Conservation (phyloP, 92 coral and sea anemone species). For the Umimayanthus chanpuru region DNA sequence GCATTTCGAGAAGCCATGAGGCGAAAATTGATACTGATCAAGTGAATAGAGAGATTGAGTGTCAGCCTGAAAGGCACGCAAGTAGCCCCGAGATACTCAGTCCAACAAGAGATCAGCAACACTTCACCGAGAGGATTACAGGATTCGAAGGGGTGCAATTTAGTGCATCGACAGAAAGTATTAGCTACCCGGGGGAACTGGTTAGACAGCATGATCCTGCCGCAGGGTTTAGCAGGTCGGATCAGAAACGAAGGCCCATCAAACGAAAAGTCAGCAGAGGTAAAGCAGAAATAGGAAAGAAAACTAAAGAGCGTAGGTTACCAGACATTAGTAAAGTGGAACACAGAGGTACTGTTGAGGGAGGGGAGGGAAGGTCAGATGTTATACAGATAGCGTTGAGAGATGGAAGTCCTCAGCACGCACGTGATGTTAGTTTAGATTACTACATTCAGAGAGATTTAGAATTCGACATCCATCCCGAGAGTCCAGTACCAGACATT, state of each 20-base stretch:
- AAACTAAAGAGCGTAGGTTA: background rate
- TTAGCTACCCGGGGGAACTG: background rate
- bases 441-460: conserved; percentile 22
- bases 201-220: background rate
- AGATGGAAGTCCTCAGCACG: background rate
- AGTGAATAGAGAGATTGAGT: background rate
- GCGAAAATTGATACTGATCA: conserved; percentile 19
- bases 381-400: background rate
- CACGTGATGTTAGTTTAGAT: background rate
- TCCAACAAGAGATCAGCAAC: conserved; percentile 47
- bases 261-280: conserved; percentile 20
- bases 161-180: background rate
- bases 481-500: conserved; percentile 12
- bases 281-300: background rate
- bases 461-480: background rate
- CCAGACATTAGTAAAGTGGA: background rate
- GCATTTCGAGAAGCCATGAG: conserved; percentile 16
- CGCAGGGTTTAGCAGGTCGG: conserved; percentile 37
- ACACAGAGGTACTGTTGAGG: background rate
- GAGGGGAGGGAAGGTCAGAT: background rate
- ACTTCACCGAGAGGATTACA: conserved; percentile 1
- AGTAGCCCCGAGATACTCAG: conserved; percentile 87
- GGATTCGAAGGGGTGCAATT: background rate
- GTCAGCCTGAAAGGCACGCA: conserved; percentile 53
- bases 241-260: conserved; percentile 49